Conservation (phyloP, 1,140 invertebrate genomes). For the Drosophila insularis region DNA sequence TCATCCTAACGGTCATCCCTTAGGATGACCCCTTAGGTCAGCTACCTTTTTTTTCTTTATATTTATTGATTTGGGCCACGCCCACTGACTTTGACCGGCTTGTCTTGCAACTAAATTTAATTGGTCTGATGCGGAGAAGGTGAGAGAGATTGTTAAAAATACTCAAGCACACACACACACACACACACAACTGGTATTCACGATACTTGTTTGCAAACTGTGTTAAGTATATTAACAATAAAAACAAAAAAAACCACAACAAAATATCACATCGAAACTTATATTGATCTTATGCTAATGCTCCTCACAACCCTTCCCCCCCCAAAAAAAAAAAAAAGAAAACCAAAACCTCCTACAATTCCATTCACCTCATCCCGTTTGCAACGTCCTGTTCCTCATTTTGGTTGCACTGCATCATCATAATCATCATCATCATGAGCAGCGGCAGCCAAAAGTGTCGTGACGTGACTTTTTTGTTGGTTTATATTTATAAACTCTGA, state of each 20-base stretch:
- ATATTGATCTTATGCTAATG: background rate
- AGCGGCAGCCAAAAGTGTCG: constrained; percentile 1
- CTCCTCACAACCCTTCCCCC: too few species aligned
- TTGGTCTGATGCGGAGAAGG: too few species aligned
- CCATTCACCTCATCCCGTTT: background rate
- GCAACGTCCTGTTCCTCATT: constrained; percentile 11
- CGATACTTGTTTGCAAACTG: constrained; percentile 39
- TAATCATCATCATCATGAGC: background rate
- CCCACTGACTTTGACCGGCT: constrained; percentile 52
- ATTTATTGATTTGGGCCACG: constrained; percentile 25
- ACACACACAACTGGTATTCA: constrained; percentile 13
- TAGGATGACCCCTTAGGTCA: too few species aligned
- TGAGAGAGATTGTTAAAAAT: too few species aligned
- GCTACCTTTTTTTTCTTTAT: constrained; percentile 32
- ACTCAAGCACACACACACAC: too few species aligned
- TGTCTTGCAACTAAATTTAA: constrained; percentile 14
- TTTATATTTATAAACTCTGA: constrained; percentile 17
- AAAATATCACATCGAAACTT: constrained; percentile 2
- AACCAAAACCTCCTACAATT: background rate
- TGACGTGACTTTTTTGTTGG: constrained; percentile 46
- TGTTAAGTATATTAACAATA: constrained; percentile 43
- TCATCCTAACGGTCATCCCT: constrained; percentile 32
- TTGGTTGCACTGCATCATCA: constrained; percentile 11
- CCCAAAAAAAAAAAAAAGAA: too few species aligned
- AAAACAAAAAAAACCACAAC: background rate